Base-by-base conservation (phyloP, 2,888 invertebrate genomes). In the Zonitis immaculata region DNA sequence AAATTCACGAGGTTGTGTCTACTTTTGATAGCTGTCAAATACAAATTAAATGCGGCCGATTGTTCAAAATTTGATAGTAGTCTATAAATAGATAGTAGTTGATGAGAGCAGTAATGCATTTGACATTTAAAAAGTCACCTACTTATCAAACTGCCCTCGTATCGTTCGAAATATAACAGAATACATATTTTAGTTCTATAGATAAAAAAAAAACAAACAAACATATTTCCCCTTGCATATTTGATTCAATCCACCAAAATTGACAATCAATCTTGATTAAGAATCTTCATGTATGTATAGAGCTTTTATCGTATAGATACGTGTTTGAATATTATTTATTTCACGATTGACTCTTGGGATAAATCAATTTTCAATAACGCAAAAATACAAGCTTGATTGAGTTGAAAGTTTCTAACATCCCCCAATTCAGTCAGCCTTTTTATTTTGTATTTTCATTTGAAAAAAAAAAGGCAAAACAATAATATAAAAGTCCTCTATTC, bases 351-450 rank as follows among this genome's bases (percentile, higher is more conserved):
- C 66, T 66, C 63, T 44, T 52, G 61, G 63, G 65, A 67, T 65
- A 66, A 66, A 67, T 66, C 66, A 66, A 66, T 66, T 67, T 66
- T 67, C 67, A 66, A 67, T 67, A 65, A 65, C 63, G 60, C 57
- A 61, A 64, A 30, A 64, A 64, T 64, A 63, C 54, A 60, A 54
- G 63, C 58, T 64, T 64, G 66, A 67, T 67, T 67, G 64, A 62
- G 59, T 63, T 60, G 16, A 18, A 35, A 57, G 59, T 60, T 63
- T 57, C 57, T 57, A 52, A 60, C 60, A 58, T 53, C 49, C 44
- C 52, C n/a, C n/a, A n/a, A n/a, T n/a, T 47, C 32, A 12, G 1
- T 30, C 30, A 6, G 26, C 49, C 47, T 25, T 6, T 1, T 8
- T 32, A 6, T 32, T n/a, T n/a, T n/a, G n/a, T n/a, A n/a, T n/a